Base-by-base conservation (phyloP, 2,797 vertebrate genomes). In the Sebastes baramenuke region DNA sequence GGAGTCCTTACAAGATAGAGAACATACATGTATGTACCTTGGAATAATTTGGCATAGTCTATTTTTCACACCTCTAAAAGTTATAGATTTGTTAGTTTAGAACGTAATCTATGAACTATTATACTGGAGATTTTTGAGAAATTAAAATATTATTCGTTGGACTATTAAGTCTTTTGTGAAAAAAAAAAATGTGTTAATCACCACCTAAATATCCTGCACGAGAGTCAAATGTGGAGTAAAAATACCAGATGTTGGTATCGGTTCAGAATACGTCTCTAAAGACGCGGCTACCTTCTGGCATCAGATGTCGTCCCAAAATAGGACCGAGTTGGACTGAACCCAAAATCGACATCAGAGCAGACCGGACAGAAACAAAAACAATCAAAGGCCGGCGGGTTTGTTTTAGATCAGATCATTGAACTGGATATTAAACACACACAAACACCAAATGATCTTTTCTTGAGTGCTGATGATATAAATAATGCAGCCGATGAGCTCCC, bases 281-380 rank as follows among this genome's bases (percentile, higher is more conserved):
- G 76, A 81, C 81, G 67, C 84, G 71, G 77, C 72, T 85, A 71
- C 70, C 54, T 88, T 36, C 67, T 55, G 81, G 70, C 69, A 87
- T 92, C 42, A 68, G 77, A 89, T 93, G 55, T 84, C 82, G 12
- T 74, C 87, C 78, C 78, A 87, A 91, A 93, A 93, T 92, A 93
- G 85, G 72, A 36, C 29, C 22, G 11, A 65, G 80, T n/a, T 88
- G 83, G 79, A 80, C 81, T 52, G n/a, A 86, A 27, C 30, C 83
- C 80, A 84, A 69, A 85, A 86, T 73, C 12, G 75, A 79, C 74
- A 87, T 78, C 42, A 29, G 38, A 76, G 58, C 75, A 46, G 67
- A 77, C 30, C 22, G 55, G 79, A 61, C 66, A 29, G 54, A 74
- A 83, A 68, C 25, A 76, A 62, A 79, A 75, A 62, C 81, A 75